These are phyloP conservation scores for Tetrao urogallus DNA, from an alignment of 2,113 vertebrate genomes.

Conservation along the genomic window DNA sequence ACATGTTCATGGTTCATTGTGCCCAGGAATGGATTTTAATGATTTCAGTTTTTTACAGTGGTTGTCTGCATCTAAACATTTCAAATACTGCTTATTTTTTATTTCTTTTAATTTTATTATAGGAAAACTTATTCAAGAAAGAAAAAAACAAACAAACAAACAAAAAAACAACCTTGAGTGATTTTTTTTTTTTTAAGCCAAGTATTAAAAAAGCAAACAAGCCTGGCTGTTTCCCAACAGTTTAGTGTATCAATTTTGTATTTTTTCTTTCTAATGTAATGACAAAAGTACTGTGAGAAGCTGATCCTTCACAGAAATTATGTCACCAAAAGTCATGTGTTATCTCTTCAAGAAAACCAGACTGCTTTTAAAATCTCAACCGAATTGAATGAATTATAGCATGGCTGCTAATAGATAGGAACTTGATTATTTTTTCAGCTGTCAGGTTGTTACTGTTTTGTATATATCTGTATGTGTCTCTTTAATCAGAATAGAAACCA, in stretches of 20 bases:
- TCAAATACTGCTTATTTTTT: neutral
- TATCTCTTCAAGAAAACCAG: neutral
- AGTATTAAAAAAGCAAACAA: neutral
- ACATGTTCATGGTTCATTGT: neutral
- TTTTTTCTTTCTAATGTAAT: neutral
- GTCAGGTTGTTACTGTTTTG: neutral
- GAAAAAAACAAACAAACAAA: neutral
- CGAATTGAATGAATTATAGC: neutral
- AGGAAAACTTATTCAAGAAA: neutral
- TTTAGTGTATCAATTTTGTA: neutral
- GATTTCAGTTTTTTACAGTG: neutral
- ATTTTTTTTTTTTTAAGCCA: neutral
- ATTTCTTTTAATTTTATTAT: neutral
- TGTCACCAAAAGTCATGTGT: neutral
- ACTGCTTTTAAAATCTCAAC: neutral
- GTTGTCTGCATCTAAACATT: neutral
- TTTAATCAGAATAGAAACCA: neutral
- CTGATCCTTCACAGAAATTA: neutral
- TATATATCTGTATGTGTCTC: neutral
- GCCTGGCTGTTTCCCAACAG: neutral
- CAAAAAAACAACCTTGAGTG: neutral
- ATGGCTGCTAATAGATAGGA: neutral
- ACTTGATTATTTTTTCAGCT: neutral
- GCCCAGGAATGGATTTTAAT: constrained; percentile 4
- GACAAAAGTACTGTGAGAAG: neutral